These are phyloP conservation scores for Drosophila mayaguana DNA, from an alignment of 2,888 invertebrate species.

Conservation along the genomic window DNA sequence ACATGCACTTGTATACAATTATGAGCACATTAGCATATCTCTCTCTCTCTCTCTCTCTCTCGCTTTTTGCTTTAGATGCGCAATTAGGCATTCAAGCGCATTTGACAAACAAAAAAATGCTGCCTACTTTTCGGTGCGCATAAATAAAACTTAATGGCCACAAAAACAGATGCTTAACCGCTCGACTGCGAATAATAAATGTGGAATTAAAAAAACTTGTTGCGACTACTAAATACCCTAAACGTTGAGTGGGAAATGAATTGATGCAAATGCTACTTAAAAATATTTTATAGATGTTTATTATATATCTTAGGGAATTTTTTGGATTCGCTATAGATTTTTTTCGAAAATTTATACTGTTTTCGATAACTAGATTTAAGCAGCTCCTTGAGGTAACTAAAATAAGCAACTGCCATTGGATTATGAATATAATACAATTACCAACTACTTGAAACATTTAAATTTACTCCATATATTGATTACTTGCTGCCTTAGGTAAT, in stretches of 20 bases:
- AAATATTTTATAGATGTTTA: neutral
- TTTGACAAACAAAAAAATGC: constrained; percentile 43
- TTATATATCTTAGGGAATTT: neutral
- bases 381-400: neutral
- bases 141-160: constrained; percentile 71
- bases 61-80: constrained; percentile 35
- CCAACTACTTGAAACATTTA: too few species aligned
- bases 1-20: constrained; percentile 35
- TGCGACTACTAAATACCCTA: constrained; percentile 20
- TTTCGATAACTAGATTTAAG: neutral
- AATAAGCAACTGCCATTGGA: neutral
- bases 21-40: constrained; percentile 42
- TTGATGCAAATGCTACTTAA: neutral
- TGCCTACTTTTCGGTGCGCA: constrained; percentile 53
- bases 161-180: constrained; percentile 62
- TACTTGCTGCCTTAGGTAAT: too few species aligned
- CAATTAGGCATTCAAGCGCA: constrained; percentile 57
- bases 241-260: neutral
- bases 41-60: neutral
- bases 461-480: neutral
- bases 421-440: neutral
- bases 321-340: neutral
- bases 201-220: neutral
- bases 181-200: constrained; percentile 36
- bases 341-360: neutral